A percentile compares a stretch with the other conserved stretches of the same genome.
Evolutionary conservation across 2,888 invertebrate species (phyloP).

Genomic region (Dynastes tityus): DNA sequence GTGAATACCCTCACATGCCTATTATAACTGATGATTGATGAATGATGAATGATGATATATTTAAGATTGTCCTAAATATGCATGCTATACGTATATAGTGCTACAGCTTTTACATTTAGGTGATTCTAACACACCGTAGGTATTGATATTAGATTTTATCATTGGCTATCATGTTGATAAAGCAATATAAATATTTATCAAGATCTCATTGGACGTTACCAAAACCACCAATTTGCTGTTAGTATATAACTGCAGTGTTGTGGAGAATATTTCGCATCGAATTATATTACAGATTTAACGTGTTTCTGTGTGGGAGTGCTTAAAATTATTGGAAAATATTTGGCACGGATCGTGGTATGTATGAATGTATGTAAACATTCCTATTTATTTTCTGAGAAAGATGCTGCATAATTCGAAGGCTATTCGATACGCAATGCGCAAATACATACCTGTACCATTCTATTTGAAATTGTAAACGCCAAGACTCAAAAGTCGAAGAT

Average conservation of each 20-base stretch:
- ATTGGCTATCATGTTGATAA: slow-evolving; percentile 34
- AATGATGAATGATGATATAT: too few relatives aligned
- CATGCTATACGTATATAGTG: too few relatives aligned
- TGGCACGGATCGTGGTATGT: slow-evolving; percentile 41
- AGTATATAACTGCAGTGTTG: neutral
- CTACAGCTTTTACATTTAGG: neutral
- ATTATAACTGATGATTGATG: too few relatives aligned
- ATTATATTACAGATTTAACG: neutral
- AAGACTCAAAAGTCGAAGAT: too few relatives aligned
- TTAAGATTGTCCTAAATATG: too few relatives aligned
- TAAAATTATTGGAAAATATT: slow-evolving; percentile 30
- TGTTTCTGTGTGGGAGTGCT: slow-evolving; percentile 15
- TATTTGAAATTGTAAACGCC: neutral
- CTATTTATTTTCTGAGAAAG: slow-evolving; percentile 15
- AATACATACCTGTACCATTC: neutral
- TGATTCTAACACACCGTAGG: slow-evolving; percentile 7
- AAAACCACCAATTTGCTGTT: slow-evolving; percentile 19
- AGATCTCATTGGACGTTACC: neutral
- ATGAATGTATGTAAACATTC: slow-evolving; percentile 31
- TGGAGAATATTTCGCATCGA: neutral
- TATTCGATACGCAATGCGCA: neutral
- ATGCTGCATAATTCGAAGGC: slow-evolving; percentile 30
- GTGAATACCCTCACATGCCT: too few relatives aligned
- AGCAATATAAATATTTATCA: slow-evolving; percentile 38
- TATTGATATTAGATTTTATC: slow-evolving; percentile 7